Percentiles rank a stretch among this genome's conserved stretches.
phyloP scores from a whole-genome alignment of 2,113 vertebrate species.

The Callocephalon fimbriatum region DNA sequence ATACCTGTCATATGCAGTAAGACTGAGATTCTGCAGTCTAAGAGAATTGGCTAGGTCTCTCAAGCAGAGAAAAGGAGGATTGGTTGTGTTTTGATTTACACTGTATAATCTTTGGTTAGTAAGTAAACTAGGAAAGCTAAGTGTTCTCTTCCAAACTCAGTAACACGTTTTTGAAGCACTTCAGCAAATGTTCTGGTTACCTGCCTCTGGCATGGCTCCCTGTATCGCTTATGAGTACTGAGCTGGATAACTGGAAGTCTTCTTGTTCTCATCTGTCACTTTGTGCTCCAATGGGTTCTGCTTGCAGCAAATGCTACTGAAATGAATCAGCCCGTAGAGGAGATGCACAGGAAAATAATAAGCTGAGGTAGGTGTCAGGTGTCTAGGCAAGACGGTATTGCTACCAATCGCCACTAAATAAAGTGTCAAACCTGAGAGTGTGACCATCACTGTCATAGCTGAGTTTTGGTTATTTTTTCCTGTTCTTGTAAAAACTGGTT shows the following conservation, averaged over 20 bases:
- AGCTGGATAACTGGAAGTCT: not conserved
- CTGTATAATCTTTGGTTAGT: not conserved
- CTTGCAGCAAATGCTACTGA: not conserved
- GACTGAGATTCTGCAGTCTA: not conserved
- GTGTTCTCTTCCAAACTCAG: not conserved
- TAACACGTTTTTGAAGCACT: not conserved
- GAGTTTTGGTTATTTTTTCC: not conserved
- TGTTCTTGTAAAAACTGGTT: not conserved
- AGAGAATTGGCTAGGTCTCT: not conserved
- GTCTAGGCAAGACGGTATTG: conserved; percentile 22
- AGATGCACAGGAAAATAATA: conserved; percentile 18
- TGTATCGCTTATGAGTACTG: not conserved
- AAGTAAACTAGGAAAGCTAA: not conserved
- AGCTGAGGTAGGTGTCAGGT: not conserved
- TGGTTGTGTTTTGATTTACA: not conserved
- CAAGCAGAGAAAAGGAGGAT: not conserved
- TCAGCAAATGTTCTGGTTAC: not conserved
- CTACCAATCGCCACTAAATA: conserved; percentile 25
- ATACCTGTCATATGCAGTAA: not conserved
- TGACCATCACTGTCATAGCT: not conserved
- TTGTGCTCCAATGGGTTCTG: not conserved
- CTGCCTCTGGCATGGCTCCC: not conserved
- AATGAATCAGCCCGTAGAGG: not conserved
- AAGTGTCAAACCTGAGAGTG: conserved; percentile 3
- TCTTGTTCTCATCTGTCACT: not conserved